Conservation (phyloP, 2,888 invertebrate species). For the Molorchus minor region DNA sequence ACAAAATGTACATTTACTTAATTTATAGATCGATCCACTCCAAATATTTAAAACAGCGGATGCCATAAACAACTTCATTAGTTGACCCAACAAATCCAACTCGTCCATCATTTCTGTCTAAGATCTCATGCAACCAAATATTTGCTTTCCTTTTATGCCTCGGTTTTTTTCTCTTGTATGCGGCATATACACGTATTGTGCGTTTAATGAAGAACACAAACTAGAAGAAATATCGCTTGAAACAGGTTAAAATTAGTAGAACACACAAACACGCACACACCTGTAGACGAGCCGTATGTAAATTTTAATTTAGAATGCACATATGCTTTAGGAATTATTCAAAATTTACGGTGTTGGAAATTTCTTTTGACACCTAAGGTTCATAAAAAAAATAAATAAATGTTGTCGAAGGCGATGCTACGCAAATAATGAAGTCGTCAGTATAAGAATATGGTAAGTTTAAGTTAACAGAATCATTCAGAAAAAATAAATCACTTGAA, state of each 20-base stretch:
- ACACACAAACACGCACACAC: conserved; percentile 13
- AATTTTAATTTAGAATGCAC: conserved; percentile 12
- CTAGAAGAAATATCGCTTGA: conserved; percentile 1
- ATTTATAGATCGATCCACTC: too few species aligned
- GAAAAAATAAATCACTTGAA: too few species aligned
- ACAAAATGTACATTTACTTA: too few species aligned
- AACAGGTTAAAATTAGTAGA: conserved; percentile 15
- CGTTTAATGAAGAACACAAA: conserved; percentile 3
- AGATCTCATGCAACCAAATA: conserved; percentile 8
- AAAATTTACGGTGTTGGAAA: conserved; percentile 4
- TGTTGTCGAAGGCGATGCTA: too few species aligned
- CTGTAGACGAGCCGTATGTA: conserved; percentile 12
- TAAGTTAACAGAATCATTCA: too few species aligned
- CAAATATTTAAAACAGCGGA: too few species aligned
- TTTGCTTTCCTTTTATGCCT: conserved; percentile 14
- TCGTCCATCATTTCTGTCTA: too few species aligned
- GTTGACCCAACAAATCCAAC: too few species aligned
- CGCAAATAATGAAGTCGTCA: too few species aligned
- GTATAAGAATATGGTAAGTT: too few species aligned
- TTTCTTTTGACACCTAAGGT: background rate
- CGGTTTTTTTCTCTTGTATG: conserved; percentile 1
- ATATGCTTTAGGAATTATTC: conserved; percentile 5
- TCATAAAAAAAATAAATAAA: too few species aligned
- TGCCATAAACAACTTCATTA: too few species aligned
- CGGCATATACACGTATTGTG: conserved; percentile 8